Base-by-base conservation (phyloP, 2,113 vertebrate genomes). In the mouse (Mus musculus) region DNA sequence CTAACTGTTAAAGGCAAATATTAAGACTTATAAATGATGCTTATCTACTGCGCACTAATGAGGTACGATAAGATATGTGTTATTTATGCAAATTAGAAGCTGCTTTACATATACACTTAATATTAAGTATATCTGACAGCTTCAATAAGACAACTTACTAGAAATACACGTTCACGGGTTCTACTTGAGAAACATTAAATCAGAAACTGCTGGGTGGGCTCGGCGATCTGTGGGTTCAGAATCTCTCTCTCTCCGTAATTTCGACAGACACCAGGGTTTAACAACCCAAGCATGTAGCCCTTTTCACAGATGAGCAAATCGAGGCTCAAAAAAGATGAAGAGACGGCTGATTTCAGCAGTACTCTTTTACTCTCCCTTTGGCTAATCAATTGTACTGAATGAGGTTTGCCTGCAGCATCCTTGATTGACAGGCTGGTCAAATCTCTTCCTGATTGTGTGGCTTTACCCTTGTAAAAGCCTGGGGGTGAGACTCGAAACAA, bases 351-450 rank as follows among this genome's bases (percentile, higher is more conserved):
- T 75, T 89, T 80, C 28, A 30, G 24, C 2, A 19, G 13, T 78
- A 33, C 26, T 91, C 82, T 72, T 95, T 52, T 28, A 52, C 59
- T 7, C 0, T 78, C 82, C 63, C 30, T 59, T 71, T 12, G 77
- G 77, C 81, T 95, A 78, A 96, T 95, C 92, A 84, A 0, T 9
- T 71, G 67, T 85, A 91, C 71, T 12, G 30, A 95, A 91, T n/a
- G 76, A 90, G 95, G 42, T 49, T 61, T 73, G 78, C 78, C 22
- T 12, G 72, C 26, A 46, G 92, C 54, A 26, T 75, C 59, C 73
- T 84, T 97, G 97, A 97, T 94, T 95, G 97, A 95, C 92, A 87
- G 91, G 81, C 17, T 46, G 28, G 95, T 95, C 96, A 92, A 92
- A 96, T 93, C n/a, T 16, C 69, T 89, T 72, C 90, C 73, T 89